These are phyloP conservation scores for Tipula lateralis DNA, from an alignment of 2,888 invertebrate genomes.

Conservation along the genomic window DNA sequence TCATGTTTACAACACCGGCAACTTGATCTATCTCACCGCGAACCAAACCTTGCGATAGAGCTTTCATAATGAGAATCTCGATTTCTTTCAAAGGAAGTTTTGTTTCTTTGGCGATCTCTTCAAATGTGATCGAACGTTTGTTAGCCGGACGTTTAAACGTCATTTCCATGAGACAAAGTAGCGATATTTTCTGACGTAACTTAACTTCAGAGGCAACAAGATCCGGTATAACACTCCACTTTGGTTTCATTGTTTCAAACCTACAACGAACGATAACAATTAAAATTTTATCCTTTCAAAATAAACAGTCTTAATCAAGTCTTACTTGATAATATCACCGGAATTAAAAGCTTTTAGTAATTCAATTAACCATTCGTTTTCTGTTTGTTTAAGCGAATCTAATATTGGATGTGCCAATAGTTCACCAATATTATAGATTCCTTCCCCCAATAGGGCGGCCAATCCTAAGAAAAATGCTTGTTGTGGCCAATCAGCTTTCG, in stretches of 20 bases:
- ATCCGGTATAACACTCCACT: conserved; percentile 78
- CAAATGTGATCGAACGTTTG: conserved; percentile 78
- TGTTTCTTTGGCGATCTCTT: conserved; percentile 83
- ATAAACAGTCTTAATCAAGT: no score
- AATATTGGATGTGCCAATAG: conserved; percentile 93
- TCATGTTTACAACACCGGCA: conserved; percentile 59
- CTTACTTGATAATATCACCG: conserved; percentile 69
- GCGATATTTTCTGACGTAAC: conserved; percentile 86
- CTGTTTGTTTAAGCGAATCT: conserved; percentile 72
- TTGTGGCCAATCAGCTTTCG: conserved; percentile 61
- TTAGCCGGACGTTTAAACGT: conserved; percentile 91
- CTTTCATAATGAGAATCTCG: conserved; percentile 96
- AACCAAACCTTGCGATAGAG: conserved; percentile 88
- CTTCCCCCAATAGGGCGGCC: conserved; percentile 90
- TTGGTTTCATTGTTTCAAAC: conserved; percentile 65
- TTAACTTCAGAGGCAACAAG: conserved; percentile 73
- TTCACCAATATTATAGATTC: conserved; percentile 96
- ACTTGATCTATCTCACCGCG: conserved; percentile 95
- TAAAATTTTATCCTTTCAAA: not conserved
- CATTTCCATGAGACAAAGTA: conserved; percentile 98
- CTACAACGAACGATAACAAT: conserved; percentile 38
- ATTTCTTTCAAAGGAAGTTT: conserved; percentile 79
- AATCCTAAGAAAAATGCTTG: conserved; percentile 88
- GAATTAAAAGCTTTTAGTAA: conserved; percentile 80
- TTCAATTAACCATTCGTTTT: conserved; percentile 83